phyloP scores from a whole-genome alignment of 2,888 invertebrate species.

The Tiliacea aurago region DNA sequence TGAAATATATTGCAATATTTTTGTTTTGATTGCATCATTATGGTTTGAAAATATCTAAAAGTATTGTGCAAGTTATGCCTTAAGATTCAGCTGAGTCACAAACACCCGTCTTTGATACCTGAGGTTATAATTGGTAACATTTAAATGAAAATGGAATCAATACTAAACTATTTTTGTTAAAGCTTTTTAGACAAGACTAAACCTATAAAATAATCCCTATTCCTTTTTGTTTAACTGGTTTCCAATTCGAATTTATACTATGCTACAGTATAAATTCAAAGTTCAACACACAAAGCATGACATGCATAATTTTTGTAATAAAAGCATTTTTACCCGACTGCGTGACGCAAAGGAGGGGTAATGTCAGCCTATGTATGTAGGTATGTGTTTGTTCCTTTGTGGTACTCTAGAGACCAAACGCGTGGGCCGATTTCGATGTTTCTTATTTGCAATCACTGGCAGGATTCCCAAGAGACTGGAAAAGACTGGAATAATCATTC shows the following conservation, averaged over 20 bases:
- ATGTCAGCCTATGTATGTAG: too few species aligned
- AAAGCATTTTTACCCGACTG: too few species aligned
- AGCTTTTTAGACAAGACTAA: too few species aligned
- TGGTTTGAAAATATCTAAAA: constrained; percentile 8
- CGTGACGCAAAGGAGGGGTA: too few species aligned
- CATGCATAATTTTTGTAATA: background rate
- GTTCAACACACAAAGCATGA: background rate
- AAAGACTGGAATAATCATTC: background rate
- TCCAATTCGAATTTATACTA: background rate
- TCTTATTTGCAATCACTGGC: background rate
- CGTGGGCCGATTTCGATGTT: too few species aligned
- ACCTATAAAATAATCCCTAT: background rate
- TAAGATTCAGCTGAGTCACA: constrained; percentile 14
- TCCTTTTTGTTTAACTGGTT: background rate
- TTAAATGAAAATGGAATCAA: background rate
- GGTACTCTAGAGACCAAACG: too few species aligned
- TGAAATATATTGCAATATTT: constrained; percentile 6
- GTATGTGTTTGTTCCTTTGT: too few species aligned
- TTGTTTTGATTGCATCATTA: constrained; percentile 30
- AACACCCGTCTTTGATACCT: background rate
- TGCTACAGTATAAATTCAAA: background rate
- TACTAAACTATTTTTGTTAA: too few species aligned
- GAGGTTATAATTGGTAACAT: background rate
- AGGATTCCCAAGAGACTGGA: background rate
- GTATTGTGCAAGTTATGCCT: constrained; percentile 30